Evolutionary conservation across 2,797 vertebrate species (phyloP), one percentile per base, ranked within the genome.

Genomic region (Acanthiza pusilla): DNA sequence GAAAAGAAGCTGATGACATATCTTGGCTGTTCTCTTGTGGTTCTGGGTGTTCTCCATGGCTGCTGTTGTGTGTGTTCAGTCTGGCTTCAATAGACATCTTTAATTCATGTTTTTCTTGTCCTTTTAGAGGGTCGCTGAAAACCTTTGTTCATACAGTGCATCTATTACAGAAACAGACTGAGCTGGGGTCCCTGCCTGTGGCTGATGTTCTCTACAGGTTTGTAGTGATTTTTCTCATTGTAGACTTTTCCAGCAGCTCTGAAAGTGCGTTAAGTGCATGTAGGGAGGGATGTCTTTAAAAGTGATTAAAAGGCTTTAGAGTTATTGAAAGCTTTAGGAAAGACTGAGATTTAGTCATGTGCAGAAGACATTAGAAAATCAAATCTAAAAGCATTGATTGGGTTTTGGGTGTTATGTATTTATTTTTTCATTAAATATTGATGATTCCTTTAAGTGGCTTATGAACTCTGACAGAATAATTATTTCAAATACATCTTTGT

Each of bases 141-240:
- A 99, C 99, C 73, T 99, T 99, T 98, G 99, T 99, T 94, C 99
- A 99, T 96, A 99, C 99, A 72, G 99, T 99, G 89, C 99, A 99
- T 97, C 98, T 99, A 68, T 98, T 99, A 92, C 99, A 99, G 98
- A 99, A 99, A 97, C 99, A 99, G 97, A 99, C 98, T 3, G 99
- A 99, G 93, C 97, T 99, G 85, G 99, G 99, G 85, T 99, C 99
- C 78, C 98, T 99, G 88, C 99, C 99, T 62, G 99, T 99, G 67
- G 99, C 99, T 11, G 99, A 99, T 95, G 99, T 99, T n/a, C 98
- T 99, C 29, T 99, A 99, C 97, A 99, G 99, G 99, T 99, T 82
- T 97, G 98, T 93, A 40, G 40, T 80, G 84, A 45, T 55, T 93
- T 86, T 40, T 36, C 55, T 53, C 21, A 21, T n/a, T 16, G 3